phyloP scores from a whole-genome alignment of 2,888 invertebrate species.

The Sminthurides aquaticus region DNA sequence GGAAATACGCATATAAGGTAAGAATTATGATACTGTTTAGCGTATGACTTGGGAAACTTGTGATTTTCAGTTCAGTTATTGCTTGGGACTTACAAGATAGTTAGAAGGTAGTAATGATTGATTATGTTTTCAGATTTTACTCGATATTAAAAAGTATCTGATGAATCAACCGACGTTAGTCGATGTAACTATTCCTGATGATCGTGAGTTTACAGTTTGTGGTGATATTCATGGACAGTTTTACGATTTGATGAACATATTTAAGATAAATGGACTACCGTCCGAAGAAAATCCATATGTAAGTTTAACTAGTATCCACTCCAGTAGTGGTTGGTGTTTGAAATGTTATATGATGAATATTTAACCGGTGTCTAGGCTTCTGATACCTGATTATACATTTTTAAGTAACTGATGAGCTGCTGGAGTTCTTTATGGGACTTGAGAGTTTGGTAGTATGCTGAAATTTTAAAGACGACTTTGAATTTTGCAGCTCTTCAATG shows the following conservation, averaged over 20 bases:
- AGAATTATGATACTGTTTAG: too few relatives aligned
- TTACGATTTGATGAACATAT: slow-evolving; percentile 96
- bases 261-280: slow-evolving; percentile 91
- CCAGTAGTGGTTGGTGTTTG: too few relatives aligned
- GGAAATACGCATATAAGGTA: slow-evolving; percentile 94
- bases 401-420: too few relatives aligned
- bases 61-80: too few relatives aligned
- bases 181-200: slow-evolving; percentile 77
- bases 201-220: slow-evolving; percentile 92
- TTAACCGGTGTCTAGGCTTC: slow-evolving; percentile 20
- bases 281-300: slow-evolving; percentile 90
- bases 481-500: slow-evolving; percentile 73
- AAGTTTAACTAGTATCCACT: too few relatives aligned
- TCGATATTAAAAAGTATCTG: slow-evolving; percentile 79
- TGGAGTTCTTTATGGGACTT: too few relatives aligned
- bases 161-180: slow-evolving; percentile 78
- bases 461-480: not conserved
- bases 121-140: slow-evolving; percentile 66
- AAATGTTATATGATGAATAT: slow-evolving; percentile 6
- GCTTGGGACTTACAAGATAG: too few relatives aligned
- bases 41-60: too few relatives aligned
- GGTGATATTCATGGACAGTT: slow-evolving; percentile 99
- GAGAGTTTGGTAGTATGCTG: too few relatives aligned
- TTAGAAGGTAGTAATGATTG: too few relatives aligned
- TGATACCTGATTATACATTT: slow-evolving; percentile 7